These are phyloP conservation scores for Morbakka virulenta DNA, from an alignment of 30 jellyfish, hydroid and myxozoan species.

Conservation along the genomic window DNA sequence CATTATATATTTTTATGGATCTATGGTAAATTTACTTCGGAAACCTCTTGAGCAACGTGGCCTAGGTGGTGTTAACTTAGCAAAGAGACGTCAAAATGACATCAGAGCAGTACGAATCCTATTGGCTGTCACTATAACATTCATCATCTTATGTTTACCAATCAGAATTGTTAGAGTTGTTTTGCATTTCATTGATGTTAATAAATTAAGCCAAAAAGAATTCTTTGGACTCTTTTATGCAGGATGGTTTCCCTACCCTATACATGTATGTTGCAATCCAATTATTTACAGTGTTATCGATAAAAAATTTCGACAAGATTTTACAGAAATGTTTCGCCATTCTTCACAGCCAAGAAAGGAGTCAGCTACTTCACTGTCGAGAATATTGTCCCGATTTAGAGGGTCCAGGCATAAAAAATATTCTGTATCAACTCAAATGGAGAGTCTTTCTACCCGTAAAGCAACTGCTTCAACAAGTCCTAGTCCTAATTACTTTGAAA, in stretches of 20 bases:
- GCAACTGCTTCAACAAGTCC: no score
- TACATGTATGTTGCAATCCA: conserved; percentile 11
- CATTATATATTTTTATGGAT: neutral
- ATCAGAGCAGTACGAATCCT: neutral
- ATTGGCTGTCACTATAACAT: neutral
- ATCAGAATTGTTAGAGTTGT: neutral
- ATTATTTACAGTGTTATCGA: conserved; percentile 30
- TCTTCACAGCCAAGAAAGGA: no score
- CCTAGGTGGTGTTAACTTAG: neutral
- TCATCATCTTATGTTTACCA: conserved; percentile 5
- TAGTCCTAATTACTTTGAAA: no score
- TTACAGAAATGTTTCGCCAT: neutral
- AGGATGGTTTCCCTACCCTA: conserved; percentile 1
- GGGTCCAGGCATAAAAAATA: no score
- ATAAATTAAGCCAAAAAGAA: neutral
- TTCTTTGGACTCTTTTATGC: neutral
- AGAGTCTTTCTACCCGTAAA: no score
- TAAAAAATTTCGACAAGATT: neutral
- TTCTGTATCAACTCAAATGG: no score
- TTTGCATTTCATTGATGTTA: neutral
- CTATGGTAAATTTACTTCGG: neutral
- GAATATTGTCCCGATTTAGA: no score
- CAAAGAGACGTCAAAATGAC: neutral
- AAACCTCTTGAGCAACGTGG: neutral
- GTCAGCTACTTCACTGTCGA: no score